Base-by-base conservation (phyloP, 1,140 invertebrate species). In the Anastrepha obliqua region DNA sequence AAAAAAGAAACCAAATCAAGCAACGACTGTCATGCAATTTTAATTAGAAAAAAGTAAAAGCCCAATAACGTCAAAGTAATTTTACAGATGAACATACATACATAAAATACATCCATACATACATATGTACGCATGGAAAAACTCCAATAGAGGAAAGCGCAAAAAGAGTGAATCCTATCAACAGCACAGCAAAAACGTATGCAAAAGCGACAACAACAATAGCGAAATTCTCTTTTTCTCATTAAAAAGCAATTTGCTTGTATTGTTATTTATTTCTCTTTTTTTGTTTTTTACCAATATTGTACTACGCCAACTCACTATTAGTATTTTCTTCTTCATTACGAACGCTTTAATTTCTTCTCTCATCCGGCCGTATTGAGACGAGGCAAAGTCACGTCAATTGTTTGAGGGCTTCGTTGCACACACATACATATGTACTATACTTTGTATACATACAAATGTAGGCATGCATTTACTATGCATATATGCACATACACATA, bases 171-270 rank as follows among this genome's bases (percentile, higher is more conserved):
- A 67, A 20, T 67, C 64, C 20, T 20, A 67, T 39, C 64, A 67
- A 67, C 2, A 39, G 29, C 2, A 55, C 51, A 55, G 51, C 51
- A 55, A 17, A 67, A 67, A 39, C 5, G 64, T 7, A 67, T 11
- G 15, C 60, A 62, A 29, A 6, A 74, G 2, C n/a, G 44, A 4
- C n/a, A 62, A 29, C 11, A 55, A 58, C 4, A 85, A 86, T 11
- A 20, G 47, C 29, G 39, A 39, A 44, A 86, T 62, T 64, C 29
- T n/a, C 13, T 47, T 6, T 17, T 62, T 86, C 44, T 60, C 85
- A 86, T 62, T 62, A 86, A 86, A 86, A 86, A 86, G 62, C 20
- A 65, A 62, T 62, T 59, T 85, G 2, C 55, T 29, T 58, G 29
- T 9, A 62, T 29, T 62, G 7, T 86, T 44, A 42, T 78, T 78